Base-by-base conservation (phyloP, 2,888 invertebrate species). In the Pseudanteris insignis region DNA sequence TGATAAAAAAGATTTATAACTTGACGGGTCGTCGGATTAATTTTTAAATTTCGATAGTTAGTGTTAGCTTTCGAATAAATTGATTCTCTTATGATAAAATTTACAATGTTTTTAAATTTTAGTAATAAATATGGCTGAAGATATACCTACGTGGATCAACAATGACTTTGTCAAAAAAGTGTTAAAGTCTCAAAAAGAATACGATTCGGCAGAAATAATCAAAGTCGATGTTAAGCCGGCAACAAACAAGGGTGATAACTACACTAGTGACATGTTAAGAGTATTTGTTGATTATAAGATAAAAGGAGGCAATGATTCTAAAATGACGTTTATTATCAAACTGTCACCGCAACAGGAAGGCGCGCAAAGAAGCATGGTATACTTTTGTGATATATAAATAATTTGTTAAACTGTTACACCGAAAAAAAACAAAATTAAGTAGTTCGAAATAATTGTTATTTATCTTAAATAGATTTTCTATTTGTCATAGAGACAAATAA, bases 261-360 rank as follows among this genome's bases (percentile, higher is more conserved):
- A 80, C 30, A 70, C 73, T 3, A 79, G 79, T 60, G 75, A 77
- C n/a, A 76, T 80, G 75, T 37, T 71, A 12, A 74, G 79, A 1
- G 58, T 66, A 7, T 36, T 7, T 13, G 53, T 70, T 2, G 71
- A 78, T 26, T 73, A 67, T 12, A n/a, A 13, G 3, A 36, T 11
- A 13, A 53, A 50, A 5, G 9, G 38, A 70, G 67, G 26, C 11
- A 13, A 51, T 65, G 14, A 65, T 46, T 18, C 41, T 5, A 76
- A 74, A 21, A 72, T 29, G 55, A 50, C 74, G 1, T 29, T 78
- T 2, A 68, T 79, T 10, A 47, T 75, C 2, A 79, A 79, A 54
- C 67, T 81, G 2, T 70, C 76, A 5, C 84, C 84, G 11, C 79
- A 80, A 28, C 70, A 74, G 5, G 25, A 82, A 73, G 70, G 83